Conservation (phyloP, 64 coral and sea anemone genomes). For the Pocillopora verrucosa region DNA sequence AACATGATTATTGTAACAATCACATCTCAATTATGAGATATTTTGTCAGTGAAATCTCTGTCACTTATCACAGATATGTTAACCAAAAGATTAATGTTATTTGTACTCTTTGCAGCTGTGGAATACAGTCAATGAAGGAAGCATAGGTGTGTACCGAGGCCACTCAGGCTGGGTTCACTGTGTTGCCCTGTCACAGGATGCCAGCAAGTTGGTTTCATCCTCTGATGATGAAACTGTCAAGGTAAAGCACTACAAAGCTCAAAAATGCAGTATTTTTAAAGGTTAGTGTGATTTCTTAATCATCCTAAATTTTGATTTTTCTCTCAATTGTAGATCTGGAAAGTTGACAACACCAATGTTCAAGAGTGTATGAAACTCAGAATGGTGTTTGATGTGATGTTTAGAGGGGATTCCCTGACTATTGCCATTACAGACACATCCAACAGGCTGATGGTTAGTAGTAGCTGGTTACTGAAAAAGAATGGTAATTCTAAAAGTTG, state of each 20-base stretch:
- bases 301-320: neutral
- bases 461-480: neutral
- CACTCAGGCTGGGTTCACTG: slow-evolving; percentile 92
- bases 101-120: slow-evolving; percentile 58
- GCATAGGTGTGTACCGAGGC: slow-evolving; percentile 68
- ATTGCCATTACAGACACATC: slow-evolving; percentile 79
- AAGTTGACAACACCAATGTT: slow-evolving; percentile 68
- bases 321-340: slow-evolving; percentile 59
- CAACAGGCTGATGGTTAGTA: slow-evolving; percentile 75
- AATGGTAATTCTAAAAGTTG: neutral
- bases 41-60: too few species aligned
- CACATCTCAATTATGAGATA: too few species aligned
- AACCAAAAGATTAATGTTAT: neutral
- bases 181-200: slow-evolving; percentile 79
- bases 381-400: slow-evolving; percentile 86
- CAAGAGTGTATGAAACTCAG: slow-evolving; percentile 53
- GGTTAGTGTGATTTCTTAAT: neutral
- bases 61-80: too few species aligned
- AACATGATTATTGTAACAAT: too few species aligned
- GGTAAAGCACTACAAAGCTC: neutral
- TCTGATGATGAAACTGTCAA: slow-evolving; percentile 99
- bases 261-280: neutral
- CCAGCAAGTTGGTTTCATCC: slow-evolving; percentile 66
- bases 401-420: slow-evolving; percentile 44
- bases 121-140: slow-evolving; percentile 60